Evolutionary conservation across 2,888 invertebrate genomes (phyloP), one percentile per base, ranked within the genome.

Genomic region (Chymomyza fuscimana): DNA sequence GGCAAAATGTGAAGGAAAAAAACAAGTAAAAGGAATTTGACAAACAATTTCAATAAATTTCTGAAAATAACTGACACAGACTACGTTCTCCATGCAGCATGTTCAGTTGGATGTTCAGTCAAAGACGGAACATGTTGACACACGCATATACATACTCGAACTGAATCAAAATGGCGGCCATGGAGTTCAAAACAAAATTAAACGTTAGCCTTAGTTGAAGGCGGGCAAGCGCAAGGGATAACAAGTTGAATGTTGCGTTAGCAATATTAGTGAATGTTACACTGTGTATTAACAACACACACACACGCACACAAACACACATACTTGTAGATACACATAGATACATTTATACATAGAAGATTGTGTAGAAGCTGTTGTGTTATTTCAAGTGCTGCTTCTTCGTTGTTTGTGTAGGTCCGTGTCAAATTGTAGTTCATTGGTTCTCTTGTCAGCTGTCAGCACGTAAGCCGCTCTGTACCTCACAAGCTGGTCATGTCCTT

Each of bases 31-130:
- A 80, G 87, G 87, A 87, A 87, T 86, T 86, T 86, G 86, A 86
- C 86, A 87, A 86, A 87, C 87, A 87, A 86, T 87, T 86, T 86
- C 86, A 87, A 86, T 87, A 87, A 87, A 86, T 87, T 86, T 83
- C 77, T 78, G 87, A 86, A 64, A 87, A 87, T 86, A 83, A 87
- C 73, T 78, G 85, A 86, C 70, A 65, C 74, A 74, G 75, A 75
- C 64, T 71, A 72, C 65, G 61, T 58, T 58, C 9, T 12, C 12
- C 15, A 58, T 25, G 58, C 58, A 15, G 19, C 19, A 58, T n/a
- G n/a, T n/a, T n/a, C n/a, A n/a, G n/a, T n/a, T n/a, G 25, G 9
- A 19, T 7, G 25, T 46, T 10, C 10, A 19, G 22, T 22, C 29
- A 16, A 25, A 51, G 50, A 50, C 12, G 10, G 12, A 10, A 12